Conservation (phyloP, 2,888 invertebrate species). For the Eupithecia insigniata region DNA sequence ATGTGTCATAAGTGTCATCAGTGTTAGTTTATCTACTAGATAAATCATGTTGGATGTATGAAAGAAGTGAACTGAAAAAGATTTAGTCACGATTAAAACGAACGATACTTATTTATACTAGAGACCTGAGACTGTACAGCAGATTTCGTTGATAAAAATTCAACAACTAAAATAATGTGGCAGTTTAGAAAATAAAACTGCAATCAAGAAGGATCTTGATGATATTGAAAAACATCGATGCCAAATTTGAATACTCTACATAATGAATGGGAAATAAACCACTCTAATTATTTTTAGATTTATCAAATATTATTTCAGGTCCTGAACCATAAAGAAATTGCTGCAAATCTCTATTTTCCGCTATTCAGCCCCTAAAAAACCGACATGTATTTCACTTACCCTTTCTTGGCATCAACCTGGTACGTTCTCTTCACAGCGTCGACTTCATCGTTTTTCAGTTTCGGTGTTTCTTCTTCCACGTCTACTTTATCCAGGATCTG, state of each 20-base stretch:
- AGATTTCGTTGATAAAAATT: not conserved
- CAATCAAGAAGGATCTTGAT: not conserved
- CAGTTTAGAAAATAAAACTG: not conserved
- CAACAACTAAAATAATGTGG: not conserved
- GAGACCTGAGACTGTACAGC: constrained; percentile 26
- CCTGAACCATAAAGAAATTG: not conserved
- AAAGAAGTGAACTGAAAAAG: constrained; percentile 27
- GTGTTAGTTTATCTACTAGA: constrained; percentile 21
- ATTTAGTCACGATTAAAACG: constrained; percentile 15
- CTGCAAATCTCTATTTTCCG: not conserved
- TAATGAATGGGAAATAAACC: not conserved
- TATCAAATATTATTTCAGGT: not conserved
- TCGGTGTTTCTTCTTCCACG: constrained; percentile 84
- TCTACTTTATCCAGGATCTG: constrained; percentile 90
- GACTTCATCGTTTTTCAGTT: constrained; percentile 50
- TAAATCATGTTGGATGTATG: constrained; percentile 22
- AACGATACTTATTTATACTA: constrained; percentile 9
- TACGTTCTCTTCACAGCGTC: constrained; percentile 53
- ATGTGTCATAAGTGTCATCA: constrained; percentile 17
- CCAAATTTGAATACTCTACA: not conserved
- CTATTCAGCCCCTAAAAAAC: constrained; percentile 19
- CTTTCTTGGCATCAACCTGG: constrained; percentile 56
- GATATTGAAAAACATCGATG: not conserved
- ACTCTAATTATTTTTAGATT: not conserved
- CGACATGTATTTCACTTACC: constrained; percentile 55